These are phyloP conservation scores for Galeopterus variegatus DNA, from an alignment of 2,113 vertebrate species.

Conservation along the genomic window DNA sequence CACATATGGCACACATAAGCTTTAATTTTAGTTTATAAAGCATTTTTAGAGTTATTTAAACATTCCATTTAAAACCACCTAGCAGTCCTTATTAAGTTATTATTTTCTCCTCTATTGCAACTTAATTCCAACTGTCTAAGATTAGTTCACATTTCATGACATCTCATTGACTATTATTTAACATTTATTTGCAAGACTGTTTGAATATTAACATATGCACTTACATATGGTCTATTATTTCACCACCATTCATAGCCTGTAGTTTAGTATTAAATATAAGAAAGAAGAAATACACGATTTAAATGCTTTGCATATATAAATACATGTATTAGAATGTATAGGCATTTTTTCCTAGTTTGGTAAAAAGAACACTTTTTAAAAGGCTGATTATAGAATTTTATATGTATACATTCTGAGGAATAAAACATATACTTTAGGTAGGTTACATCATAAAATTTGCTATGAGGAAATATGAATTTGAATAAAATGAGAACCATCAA, in stretches of 20 bases:
- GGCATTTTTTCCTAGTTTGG: neutral
- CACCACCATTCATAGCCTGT: neutral
- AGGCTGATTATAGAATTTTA: neutral
- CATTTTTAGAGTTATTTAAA: conserved; percentile 55
- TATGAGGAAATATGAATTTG: neutral
- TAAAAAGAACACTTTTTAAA: neutral
- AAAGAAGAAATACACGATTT: neutral
- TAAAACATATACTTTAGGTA: neutral
- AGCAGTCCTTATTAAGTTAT: neutral
- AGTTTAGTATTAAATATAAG: conserved; percentile 11
- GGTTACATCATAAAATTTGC: neutral
- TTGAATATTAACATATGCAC: conserved; percentile 22
- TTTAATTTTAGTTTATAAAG: conserved; percentile 54
- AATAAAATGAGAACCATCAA: neutral
- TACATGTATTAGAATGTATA: neutral
- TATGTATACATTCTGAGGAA: neutral
- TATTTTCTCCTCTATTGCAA: neutral
- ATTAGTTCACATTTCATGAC: conserved; percentile 54
- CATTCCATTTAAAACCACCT: conserved; percentile 15
- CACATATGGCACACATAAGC: neutral
- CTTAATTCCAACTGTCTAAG: neutral
- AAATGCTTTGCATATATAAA: neutral
- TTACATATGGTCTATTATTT: conserved; percentile 26
- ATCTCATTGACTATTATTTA: conserved; percentile 52
- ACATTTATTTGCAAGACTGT: conserved; percentile 53